Evolutionary conservation across 2,113 vertebrate genomes (phyloP).

Genomic region (Myrmophylax atrothorax): DNA sequence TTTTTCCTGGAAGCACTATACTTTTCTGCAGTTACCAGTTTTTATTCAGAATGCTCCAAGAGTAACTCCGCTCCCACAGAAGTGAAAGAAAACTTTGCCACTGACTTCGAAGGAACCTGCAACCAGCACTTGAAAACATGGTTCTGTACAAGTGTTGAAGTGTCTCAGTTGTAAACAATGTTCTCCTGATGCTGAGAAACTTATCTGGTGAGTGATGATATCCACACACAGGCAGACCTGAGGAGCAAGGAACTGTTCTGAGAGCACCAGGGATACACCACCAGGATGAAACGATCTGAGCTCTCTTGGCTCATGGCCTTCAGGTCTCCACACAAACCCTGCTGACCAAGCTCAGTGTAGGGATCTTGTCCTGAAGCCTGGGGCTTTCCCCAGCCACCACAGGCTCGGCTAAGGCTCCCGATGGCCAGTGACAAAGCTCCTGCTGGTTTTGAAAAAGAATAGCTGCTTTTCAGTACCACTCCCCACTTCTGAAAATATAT

Average conservation of each 20-base stretch:
- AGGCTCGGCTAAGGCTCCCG: background rate
- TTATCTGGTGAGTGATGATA: rapidly evolving
- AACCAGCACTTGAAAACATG: background rate
- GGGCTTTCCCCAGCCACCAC: background rate
- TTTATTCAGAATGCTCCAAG: background rate
- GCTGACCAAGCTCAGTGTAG: background rate
- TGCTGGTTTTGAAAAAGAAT: background rate
- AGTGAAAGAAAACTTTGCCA: background rate
- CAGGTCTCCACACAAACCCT: background rate
- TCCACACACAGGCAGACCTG: rapidly evolving
- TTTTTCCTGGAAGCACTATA: background rate
- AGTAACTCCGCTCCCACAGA: background rate
- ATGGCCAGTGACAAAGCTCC: background rate
- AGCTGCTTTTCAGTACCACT: background rate
- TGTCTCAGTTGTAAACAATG: background rate
- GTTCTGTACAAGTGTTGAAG: background rate
- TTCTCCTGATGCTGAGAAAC: background rate
- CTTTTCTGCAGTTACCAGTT: background rate
- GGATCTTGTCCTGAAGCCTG: background rate
- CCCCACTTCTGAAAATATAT: background rate
- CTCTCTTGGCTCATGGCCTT: background rate
- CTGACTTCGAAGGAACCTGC: rapidly evolving
- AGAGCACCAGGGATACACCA: background rate
- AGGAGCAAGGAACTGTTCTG: rapidly evolving
- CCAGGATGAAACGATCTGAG: rapidly evolving